Evolutionary conservation across 2,797 vertebrate genomes (phyloP), one percentile per base, ranked within the genome.

Genomic region (Thaleichthys pacificus): DNA sequence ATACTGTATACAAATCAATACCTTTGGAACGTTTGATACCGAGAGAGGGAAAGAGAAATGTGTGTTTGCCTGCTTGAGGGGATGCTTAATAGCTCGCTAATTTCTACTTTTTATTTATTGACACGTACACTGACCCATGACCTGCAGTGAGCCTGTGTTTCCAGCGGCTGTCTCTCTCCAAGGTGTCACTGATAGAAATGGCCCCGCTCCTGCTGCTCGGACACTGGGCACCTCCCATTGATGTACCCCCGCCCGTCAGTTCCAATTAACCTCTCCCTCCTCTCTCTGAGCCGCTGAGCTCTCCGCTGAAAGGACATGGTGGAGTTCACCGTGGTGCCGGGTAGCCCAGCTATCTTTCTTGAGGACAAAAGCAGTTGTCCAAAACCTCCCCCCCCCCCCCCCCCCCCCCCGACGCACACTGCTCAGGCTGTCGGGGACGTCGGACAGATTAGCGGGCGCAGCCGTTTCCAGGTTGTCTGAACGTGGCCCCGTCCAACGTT

Each of bases 171-270:
- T 35, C 54, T 26, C 26, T 32, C 68, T 72, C 67, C 68, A 67
- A 61, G 60, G 38, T 2, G 73, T 62, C 86, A 84, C 69, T 82
- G 86, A 85, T 88, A 87, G 87, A 87, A 79, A 83, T 78, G 70
- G 32, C 32, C 32, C 32, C 5, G 6, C 32, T 35, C 87, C 83
- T 83, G 80, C 81, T 67, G 77, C 67, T 58, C 67, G 49, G 57
- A 8, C 51, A 12, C 17, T 32, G 54, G 61, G 57, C 62, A 8
- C 76, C 77, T 80, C 82, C 65, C 82, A 79, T 82, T 85, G 72
- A 28, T 83, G 79, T 82, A 68, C 72, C 88, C 32, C 32, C 5
- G 85, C 73, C 79, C 69, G 72, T 87, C 88, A 79, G 71, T 70
- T 67, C 77, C 72, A 60, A 72, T 86, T 84, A 81, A 81, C 79